phyloP scores from a whole-genome alignment of 2,113 vertebrate species.

The human region GRCh38 chr2:192830001-192830500 shows the following conservation, averaged over 20 bases:
- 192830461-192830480: not conserved
- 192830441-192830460: not conserved
- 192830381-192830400: not conserved
- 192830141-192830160: not conserved
- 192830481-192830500: not conserved
- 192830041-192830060: not conserved
- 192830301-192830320: not conserved
- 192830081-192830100: not conserved
- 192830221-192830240: not conserved
- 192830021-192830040: not conserved
- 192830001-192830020: not conserved
- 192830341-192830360: not conserved
- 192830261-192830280: not conserved
- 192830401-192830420: not conserved
- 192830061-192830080: not conserved
- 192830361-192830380: not conserved
- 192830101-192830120: not conserved
- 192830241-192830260: not conserved
- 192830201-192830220: not conserved
- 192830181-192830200: not conserved
- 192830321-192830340: not conserved
- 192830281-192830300: not conserved
- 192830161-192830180: not conserved
- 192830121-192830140: not conserved
- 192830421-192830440: not conserved